A percentile compares a stretch with the other conserved stretches of the same genome.
phyloP scores from a whole-genome alignment of 2,113 vertebrate species.

The Cettia cetti region DNA sequence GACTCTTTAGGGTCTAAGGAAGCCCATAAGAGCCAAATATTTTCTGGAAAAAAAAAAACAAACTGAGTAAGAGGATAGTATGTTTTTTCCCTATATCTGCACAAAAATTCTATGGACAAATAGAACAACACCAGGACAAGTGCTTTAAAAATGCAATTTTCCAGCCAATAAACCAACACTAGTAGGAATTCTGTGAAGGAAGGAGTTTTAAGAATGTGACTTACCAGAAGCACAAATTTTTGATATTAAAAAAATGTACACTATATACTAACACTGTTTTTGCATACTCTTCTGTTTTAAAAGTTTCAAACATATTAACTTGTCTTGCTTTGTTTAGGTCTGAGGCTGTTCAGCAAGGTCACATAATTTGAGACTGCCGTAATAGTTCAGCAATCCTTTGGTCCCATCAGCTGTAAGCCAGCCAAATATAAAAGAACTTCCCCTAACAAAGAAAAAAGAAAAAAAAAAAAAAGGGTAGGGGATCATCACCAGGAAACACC shows the following conservation, averaged over 20 bases:
- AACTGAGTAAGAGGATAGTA: neutral
- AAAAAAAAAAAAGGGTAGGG: neutral
- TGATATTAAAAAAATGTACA: slow-evolving; percentile 41
- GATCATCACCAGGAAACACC: slow-evolving; percentile 52
- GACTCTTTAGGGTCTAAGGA: slow-evolving; percentile 12
- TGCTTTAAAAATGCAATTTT: slow-evolving; percentile 57
- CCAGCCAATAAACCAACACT: slow-evolving; percentile 40
- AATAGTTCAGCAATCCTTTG: slow-evolving; percentile 74
- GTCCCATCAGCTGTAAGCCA: slow-evolving; percentile 72
- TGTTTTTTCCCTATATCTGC: neutral
- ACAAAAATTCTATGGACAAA: slow-evolving; percentile 37
- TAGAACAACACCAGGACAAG: slow-evolving; percentile 46
- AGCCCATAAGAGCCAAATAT: slow-evolving; percentile 33
- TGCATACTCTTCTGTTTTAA: slow-evolving; percentile 37
- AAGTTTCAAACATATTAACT: slow-evolving; percentile 47
- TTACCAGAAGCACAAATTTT: slow-evolving; percentile 64
- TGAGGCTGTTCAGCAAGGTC: slow-evolving; percentile 61
- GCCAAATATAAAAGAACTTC: slow-evolving; percentile 59
- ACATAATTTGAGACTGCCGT: slow-evolving; percentile 52
- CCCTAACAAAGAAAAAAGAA: neutral
- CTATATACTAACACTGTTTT: slow-evolving; percentile 67
- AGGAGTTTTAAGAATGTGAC: slow-evolving; percentile 63
- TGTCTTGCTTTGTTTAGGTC: slow-evolving; percentile 54
- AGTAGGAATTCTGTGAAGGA: slow-evolving; percentile 24
- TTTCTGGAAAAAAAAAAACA: neutral